These are phyloP conservation scores for Orthosia incerta DNA, from an alignment of 2,888 invertebrate species.

Conservation along the genomic window DNA sequence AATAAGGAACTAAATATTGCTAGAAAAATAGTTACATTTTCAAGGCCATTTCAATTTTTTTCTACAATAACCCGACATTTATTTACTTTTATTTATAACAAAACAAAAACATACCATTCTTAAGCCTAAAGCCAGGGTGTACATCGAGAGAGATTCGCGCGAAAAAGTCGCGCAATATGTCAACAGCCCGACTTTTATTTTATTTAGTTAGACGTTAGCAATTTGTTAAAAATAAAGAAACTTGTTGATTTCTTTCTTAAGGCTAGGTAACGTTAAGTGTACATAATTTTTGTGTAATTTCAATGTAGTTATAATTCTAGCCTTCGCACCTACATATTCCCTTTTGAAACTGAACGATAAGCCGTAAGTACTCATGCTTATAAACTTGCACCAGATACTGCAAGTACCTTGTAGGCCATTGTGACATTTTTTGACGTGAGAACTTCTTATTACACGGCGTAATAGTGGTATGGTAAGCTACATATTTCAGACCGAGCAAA, in stretches of 20 bases:
- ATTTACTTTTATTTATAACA: not conserved
- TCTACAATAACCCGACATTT: not conserved
- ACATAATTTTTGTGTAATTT: conserved; percentile 64
- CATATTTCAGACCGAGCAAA: too few relatives aligned
- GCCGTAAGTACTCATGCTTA: not conserved
- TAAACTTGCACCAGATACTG: not conserved
- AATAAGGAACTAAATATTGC: not conserved
- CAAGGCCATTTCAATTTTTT: not conserved
- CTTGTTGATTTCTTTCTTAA: conserved; percentile 65
- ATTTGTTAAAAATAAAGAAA: conserved; percentile 60
- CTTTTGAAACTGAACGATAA: conserved; percentile 49
- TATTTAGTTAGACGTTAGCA: conserved; percentile 60
- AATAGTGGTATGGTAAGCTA: too few relatives aligned
- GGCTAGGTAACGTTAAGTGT: conserved; percentile 62
- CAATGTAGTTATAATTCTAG: conserved; percentile 65
- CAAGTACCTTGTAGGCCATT: not conserved
- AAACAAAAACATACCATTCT: not conserved
- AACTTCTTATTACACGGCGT: too few relatives aligned
- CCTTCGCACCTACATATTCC: conserved; percentile 72
- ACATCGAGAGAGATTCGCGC: conserved; percentile 34
- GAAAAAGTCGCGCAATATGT: conserved; percentile 53
- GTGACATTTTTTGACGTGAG: not conserved
- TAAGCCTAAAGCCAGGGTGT: conserved; percentile 5
- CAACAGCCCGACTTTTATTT: conserved; percentile 53
- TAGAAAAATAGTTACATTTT: not conserved